Base-by-base conservation (phyloP, 2,888 invertebrate species). In the Chalcosyrphus nemorum region DNA sequence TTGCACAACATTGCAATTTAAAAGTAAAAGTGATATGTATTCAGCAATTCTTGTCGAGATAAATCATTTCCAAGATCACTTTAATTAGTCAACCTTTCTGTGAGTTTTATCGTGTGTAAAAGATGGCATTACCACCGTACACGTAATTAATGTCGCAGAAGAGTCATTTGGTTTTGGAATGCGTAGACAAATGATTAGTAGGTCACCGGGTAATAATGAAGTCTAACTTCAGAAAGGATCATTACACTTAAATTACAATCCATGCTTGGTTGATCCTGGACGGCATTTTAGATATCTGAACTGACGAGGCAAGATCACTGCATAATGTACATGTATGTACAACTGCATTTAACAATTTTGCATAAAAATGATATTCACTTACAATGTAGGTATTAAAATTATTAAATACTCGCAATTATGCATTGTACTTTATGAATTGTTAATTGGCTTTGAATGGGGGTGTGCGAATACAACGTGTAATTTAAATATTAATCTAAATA, bases 1-100 rank as follows among this genome's bases (percentile, higher is more conserved):
- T 61, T 70, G 27, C 59, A 21, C 38, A 77, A 63, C 24, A 43
- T 4, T 4, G 15, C 5, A 7, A 47, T 35, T 32, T 45, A 24
- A 72, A 72, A 80, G 78, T 52, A 66, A 72, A 52, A 72, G 72
- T 50, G 47, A 7, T 24, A n/a, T 27, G 11, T 7, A 15, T n/a
- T n/a, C n/a, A 38, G n/a, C 6, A 43, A 52, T 52, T 59, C 19
- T 45, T 38, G 47, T 61, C 29, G 29, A 50, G 43, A 57, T 81
- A 74, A 68, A 65, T 78, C 47, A 71, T 24, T 65, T 65, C 7
- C 47, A 65, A 57, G 56, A 47, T 32, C n/a, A 11, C 54, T 54
- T 70, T 72, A 71, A 78, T 78, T 65, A 65, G 43, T 7, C 24
- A 11, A 21, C 11, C 29, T 41, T 24, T 9, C 13, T 41, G 50